These are phyloP conservation scores for Drosophila trichaetosa DNA, from an alignment of 2,888 invertebrate genomes.

Conservation along the genomic window DNA sequence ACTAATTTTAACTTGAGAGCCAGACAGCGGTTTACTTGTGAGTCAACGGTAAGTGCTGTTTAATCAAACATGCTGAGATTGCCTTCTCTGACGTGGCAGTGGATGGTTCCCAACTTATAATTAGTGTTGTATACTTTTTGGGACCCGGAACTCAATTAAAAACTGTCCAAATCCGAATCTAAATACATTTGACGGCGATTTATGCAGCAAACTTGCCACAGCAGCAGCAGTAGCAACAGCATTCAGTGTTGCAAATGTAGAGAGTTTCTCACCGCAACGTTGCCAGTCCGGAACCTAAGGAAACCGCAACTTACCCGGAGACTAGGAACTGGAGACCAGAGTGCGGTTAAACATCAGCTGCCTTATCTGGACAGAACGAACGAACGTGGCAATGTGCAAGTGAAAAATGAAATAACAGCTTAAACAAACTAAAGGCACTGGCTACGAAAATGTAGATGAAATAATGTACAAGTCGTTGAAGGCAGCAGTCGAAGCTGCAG, in stretches of 20 bases:
- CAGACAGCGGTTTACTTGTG: neutral
- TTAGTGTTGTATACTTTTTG: slow-evolving; percentile 59
- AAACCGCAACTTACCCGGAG: slow-evolving; percentile 32
- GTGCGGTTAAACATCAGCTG: slow-evolving; percentile 75
- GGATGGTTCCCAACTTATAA: slow-evolving; percentile 52
- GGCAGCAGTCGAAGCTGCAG: slow-evolving; percentile 34
- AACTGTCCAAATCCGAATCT: slow-evolving; percentile 67
- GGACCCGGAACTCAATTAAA: slow-evolving; percentile 59
- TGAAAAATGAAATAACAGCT: slow-evolving; percentile 76
- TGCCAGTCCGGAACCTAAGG: slow-evolving; percentile 37
- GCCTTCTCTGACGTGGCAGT: slow-evolving; percentile 46
- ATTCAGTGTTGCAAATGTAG: slow-evolving; percentile 22
- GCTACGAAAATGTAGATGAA: slow-evolving; percentile 42
- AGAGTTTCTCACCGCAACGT: slow-evolving; percentile 56
- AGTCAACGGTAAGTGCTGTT: slow-evolving; percentile 44
- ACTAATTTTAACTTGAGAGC: slow-evolving; percentile 40
- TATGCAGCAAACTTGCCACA: slow-evolving; percentile 61
- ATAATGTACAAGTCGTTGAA: slow-evolving; percentile 57
- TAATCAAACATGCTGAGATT: slow-evolving; percentile 63
- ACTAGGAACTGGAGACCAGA: slow-evolving; percentile 7
- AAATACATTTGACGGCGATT: slow-evolving; percentile 72
- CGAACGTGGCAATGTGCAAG: slow-evolving; percentile 51
- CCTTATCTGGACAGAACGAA: slow-evolving; percentile 23
- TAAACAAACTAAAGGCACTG: slow-evolving; percentile 46
- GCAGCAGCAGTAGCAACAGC: slow-evolving; percentile 22